Percentiles rank a stretch among this genome's conserved stretches.
These are phyloP conservation scores for Ia io DNA, from an alignment of 2,113 vertebrate genomes.

Conservation along the genomic window DNA sequence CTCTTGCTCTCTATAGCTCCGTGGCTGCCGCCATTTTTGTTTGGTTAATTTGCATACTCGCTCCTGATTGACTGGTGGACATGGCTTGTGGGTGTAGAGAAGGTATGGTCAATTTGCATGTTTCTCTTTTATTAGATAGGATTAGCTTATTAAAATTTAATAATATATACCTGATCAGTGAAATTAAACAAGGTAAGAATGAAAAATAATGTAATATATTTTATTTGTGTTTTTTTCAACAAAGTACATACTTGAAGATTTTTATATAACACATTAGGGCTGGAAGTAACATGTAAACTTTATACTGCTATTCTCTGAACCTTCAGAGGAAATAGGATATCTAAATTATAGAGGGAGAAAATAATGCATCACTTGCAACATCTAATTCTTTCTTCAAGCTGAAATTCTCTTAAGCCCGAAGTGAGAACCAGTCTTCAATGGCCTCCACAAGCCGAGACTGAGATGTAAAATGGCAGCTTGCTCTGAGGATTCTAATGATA, in stretches of 20 bases:
- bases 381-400: background rate
- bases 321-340: background rate
- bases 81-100: too few species aligned
- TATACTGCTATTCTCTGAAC: background rate
- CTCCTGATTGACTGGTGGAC: too few species aligned
- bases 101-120: too few species aligned
- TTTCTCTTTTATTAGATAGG: too few species aligned
- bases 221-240: background rate
- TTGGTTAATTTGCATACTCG: too few species aligned
- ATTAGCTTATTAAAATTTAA: background rate
- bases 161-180: background rate
- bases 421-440: background rate
- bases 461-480: background rate
- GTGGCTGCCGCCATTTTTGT: too few species aligned
- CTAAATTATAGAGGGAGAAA: background rate
- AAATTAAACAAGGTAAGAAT: background rate
- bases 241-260: background rate
- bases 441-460: background rate
- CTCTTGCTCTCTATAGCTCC: too few species aligned
- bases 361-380: background rate
- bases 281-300: background rate
- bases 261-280: background rate
- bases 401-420: background rate
- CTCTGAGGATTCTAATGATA: background rate
- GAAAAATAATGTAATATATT: background rate